Evolutionary conservation across 2,888 invertebrate species (phyloP).

Genomic region (Ochropleura leucogaster): DNA sequence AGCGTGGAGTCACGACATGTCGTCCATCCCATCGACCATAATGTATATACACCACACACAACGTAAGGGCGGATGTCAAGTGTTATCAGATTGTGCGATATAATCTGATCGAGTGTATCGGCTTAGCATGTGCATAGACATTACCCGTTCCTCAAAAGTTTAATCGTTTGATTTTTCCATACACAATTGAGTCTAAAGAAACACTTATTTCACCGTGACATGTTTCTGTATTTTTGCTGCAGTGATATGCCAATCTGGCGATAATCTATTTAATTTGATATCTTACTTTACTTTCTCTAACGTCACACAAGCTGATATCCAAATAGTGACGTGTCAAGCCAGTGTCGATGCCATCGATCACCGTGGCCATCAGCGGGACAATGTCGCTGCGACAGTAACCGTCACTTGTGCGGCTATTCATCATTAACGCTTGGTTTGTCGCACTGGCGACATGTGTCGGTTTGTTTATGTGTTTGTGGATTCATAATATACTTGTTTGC

Average conservation of each 20-base stretch:
- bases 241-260: background rate
- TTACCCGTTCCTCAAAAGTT: background rate
- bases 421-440: slow-evolving; percentile 29
- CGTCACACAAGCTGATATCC: background rate
- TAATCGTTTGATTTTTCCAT: background rate
- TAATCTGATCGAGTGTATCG: background rate
- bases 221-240: no score
- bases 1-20: background rate
- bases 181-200: background rate
- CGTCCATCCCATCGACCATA: background rate
- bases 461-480: background rate
- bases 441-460: background rate
- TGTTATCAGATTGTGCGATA: background rate
- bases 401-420: slow-evolving; percentile 30
- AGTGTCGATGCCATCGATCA: slow-evolving; percentile 44
- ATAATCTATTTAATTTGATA: background rate
- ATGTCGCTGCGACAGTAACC: slow-evolving; percentile 4
- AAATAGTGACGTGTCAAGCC: slow-evolving; percentile 19
- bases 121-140: background rate
- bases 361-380: slow-evolving; percentile 21
- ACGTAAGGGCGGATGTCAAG: background rate
- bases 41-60: background rate
- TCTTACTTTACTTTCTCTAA: slow-evolving; percentile 3
- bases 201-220: background rate
- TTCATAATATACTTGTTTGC: background rate